Evolutionary conservation across 2,113 vertebrate species (phyloP), one percentile per base, ranked within the genome.

Genomic region (Bungarus multicinctus): DNA sequence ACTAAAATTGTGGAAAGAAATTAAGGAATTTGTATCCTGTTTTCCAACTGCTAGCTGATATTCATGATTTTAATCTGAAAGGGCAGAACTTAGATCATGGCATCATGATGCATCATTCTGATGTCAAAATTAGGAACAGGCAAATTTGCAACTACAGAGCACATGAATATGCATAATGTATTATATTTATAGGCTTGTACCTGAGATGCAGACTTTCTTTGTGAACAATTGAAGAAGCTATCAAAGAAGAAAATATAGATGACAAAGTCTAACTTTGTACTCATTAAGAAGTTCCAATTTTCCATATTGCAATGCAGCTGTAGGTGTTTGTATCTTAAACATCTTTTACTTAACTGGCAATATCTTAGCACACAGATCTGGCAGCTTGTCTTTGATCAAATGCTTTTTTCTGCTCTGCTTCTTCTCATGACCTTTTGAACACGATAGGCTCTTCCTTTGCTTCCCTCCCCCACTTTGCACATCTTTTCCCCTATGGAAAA

Each of bases 311-410:
- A 87, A 50, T 57, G 39, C 22, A 92, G 50, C 91, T 39, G 87
- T 23, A 30, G 52, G n/a, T 55, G n/a, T 64, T 34, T 20, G 16
- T 22, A 14, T 60, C 54, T 60, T n/a, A 55, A 53, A 45, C 88
- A 64, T 52, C 52, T 93, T 93, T 86, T 90, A 64, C 47, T 93
- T 93, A 50, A 85, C 81, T 64, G 74, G 89, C 81, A 87, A 5
- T 90, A 60, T 93, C 47, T 90, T 55, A 87, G 45, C 89, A 87
- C 74, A 89, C 25, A 3, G 50, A 90, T 85, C 43, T 93, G 89
- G 90, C 92, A 93, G 89, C n/a, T 90, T 90, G 43, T 85, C 89
- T 90, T 93, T 93, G 92, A 93, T 93, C 92, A 93, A 87, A 90
- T 90, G 92, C 89, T 64, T 57, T 89, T 87, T 93, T 93, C 92